A percentile compares a stretch with the other conserved stretches of the same genome.
These are phyloP conservation scores for Crioceris asparagi DNA, from an alignment of 2,888 invertebrate genomes.

Conservation along the genomic window DNA sequence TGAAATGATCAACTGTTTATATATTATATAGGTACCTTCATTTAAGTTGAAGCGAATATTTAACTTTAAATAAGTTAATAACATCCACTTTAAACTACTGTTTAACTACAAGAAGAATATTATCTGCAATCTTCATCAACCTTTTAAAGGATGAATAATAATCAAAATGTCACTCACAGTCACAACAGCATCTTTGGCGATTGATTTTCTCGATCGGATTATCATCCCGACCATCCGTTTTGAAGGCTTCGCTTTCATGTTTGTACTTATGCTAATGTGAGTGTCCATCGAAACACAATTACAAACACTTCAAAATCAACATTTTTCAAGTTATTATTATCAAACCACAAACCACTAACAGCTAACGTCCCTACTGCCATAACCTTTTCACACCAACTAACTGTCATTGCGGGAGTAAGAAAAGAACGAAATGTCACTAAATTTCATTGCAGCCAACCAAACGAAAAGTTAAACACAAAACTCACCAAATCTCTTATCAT, in stretches of 20 bases:
- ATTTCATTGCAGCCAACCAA: too few species aligned
- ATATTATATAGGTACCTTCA: too few species aligned
- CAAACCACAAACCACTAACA: constrained; percentile 15
- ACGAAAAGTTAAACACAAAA: too few species aligned
- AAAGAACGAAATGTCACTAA: too few species aligned
- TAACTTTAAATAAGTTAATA: too few species aligned
- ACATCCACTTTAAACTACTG: too few species aligned
- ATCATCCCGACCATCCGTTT: constrained; percentile 82
- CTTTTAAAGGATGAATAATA: too few species aligned
- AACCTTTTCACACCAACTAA: constrained; percentile 15
- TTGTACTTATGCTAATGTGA: constrained; percentile 17
- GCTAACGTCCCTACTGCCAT: constrained; percentile 17
- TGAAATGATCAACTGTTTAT: too few species aligned
- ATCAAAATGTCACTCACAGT: constrained; percentile 52
- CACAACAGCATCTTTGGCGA: constrained; percentile 80
- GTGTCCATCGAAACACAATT: constrained; percentile 14
- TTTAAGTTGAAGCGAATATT: too few species aligned
- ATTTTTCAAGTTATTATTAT: constrained; percentile 17
- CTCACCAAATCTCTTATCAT: too few species aligned
- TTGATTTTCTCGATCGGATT: constrained; percentile 75
- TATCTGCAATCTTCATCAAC: too few species aligned
- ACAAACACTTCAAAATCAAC: constrained; percentile 21
- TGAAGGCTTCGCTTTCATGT: constrained; percentile 64
- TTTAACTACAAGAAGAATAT: too few species aligned
- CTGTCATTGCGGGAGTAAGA: constrained; percentile 2